phyloP scores from a whole-genome alignment of 2,113 vertebrate species.

The Entelurus aequoreus region DNA sequence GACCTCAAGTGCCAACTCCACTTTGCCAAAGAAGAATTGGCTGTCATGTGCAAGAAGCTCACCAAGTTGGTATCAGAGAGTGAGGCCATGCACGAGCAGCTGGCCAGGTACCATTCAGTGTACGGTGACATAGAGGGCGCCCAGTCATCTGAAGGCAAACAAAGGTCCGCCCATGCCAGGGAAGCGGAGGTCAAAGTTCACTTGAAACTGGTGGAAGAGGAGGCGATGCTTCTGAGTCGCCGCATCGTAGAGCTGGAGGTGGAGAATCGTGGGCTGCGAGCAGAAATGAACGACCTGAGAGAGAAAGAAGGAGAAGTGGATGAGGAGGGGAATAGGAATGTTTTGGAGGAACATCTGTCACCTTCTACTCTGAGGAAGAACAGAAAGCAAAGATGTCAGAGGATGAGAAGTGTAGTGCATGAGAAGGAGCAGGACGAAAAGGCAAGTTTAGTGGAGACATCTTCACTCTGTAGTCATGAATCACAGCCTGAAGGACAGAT shows the following conservation, averaged over 20 bases:
- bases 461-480: slow-evolving; percentile 64
- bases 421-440: slow-evolving; percentile 48
- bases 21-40: slow-evolving; percentile 94
- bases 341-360: slow-evolving; percentile 19
- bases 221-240: slow-evolving; percentile 91
- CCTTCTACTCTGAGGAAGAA: slow-evolving; percentile 5
- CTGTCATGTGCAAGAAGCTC: slow-evolving; percentile 98
- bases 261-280: slow-evolving; percentile 89
- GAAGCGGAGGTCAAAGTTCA: slow-evolving; percentile 90
- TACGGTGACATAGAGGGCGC: slow-evolving; percentile 81
- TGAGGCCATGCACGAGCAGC: slow-evolving; percentile 85
- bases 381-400: slow-evolving; percentile 12
- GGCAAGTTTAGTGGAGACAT: slow-evolving; percentile 61
- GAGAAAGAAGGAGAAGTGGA: slow-evolving; percentile 65
- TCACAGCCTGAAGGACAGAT: slow-evolving; percentile 59
- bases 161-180: slow-evolving; percentile 73
- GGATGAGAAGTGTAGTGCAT: neutral
- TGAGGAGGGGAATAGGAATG: slow-evolving; percentile 50
- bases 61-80: slow-evolving; percentile 89
- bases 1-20: slow-evolving; percentile 95
- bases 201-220: slow-evolving; percentile 93
- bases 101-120: slow-evolving; percentile 82
- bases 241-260: slow-evolving; percentile 95
- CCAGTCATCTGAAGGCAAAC: slow-evolving; percentile 67
- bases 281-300: slow-evolving; percentile 87